Evolutionary conservation across 2,113 vertebrate species (phyloP).

Genomic region (Ictalurus punctatus): DNA sequence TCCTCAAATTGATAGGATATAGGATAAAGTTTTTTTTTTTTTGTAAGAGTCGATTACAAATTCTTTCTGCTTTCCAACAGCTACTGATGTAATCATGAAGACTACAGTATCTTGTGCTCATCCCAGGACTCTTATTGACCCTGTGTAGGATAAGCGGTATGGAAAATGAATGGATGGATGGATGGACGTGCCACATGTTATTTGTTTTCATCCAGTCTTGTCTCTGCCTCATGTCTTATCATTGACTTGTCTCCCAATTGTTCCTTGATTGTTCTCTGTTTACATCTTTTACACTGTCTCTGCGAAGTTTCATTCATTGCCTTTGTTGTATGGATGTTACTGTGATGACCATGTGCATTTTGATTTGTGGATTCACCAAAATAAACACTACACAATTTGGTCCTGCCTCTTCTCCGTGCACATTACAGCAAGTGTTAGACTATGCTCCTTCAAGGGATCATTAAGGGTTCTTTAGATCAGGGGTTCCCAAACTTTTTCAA

Average conservation of each 20-base stretch:
- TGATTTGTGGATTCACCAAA: background rate
- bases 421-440: background rate
- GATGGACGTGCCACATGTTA: too few relatives aligned
- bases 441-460: background rate
- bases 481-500: too few relatives aligned
- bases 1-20: background rate
- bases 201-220: background rate
- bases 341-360: background rate
- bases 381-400: background rate
- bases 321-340: background rate
- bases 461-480: background rate
- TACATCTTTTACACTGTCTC: background rate
- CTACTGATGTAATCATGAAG: background rate
- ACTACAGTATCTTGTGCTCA: background rate
- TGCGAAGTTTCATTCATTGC: background rate
- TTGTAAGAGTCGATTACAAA: background rate
- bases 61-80: background rate
- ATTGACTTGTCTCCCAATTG: background rate
- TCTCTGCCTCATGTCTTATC: too few relatives aligned
- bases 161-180: too few relatives aligned
- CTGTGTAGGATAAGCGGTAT: too few relatives aligned
- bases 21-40: background rate
- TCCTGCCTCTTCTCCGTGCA: background rate
- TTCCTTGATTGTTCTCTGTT: background rate
- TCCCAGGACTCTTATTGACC: background rate